Evolutionary conservation across 1,140 invertebrate genomes (phyloP).

Genomic region (Drosophila auraria): DNA sequence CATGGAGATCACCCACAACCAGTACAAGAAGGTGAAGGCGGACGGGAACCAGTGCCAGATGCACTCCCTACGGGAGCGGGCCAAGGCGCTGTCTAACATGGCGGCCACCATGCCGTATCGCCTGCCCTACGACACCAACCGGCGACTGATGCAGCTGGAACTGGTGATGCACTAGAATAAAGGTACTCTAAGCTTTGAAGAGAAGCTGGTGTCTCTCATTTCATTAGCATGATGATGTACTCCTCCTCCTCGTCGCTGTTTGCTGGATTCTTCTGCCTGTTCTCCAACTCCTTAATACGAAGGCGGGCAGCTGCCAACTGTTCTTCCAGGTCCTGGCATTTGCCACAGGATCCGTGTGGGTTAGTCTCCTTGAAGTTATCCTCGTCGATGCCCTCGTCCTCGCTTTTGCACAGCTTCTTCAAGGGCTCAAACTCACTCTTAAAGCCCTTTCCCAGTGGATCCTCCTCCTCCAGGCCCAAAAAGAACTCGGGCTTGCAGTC

Average conservation of each 20-base stretch:
- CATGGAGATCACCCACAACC: slow-evolving; percentile 93
- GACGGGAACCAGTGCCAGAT: slow-evolving; percentile 86
- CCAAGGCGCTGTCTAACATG: slow-evolving; percentile 95
- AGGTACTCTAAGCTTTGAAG: background rate
- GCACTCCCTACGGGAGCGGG: slow-evolving; percentile 91
- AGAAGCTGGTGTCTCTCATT: slow-evolving; percentile 1
- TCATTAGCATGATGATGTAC: slow-evolving; percentile 37
- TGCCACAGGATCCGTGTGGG: slow-evolving; percentile 1
- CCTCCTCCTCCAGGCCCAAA: slow-evolving; percentile 10
- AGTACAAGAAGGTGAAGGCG: slow-evolving; percentile 87
- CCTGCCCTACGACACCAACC: slow-evolving; percentile 97
- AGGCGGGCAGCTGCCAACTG: slow-evolving; percentile 16
- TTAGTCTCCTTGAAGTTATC: slow-evolving; percentile 14
- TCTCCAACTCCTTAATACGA: slow-evolving; percentile 19
- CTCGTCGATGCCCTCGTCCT: slow-evolving; percentile 39
- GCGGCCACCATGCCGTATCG: slow-evolving; percentile 97
- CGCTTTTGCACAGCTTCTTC: slow-evolving; percentile 10
- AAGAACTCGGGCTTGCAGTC: slow-evolving; percentile 18
- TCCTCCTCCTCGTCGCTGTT: slow-evolving; percentile 24
- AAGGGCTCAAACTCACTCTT: background rate
- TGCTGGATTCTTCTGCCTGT: background rate
- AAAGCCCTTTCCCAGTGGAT: slow-evolving; percentile 13
- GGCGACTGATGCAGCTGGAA: slow-evolving; percentile 97
- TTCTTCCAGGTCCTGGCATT: slow-evolving; percentile 10
- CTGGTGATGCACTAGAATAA: slow-evolving; percentile 94